Evolutionary conservation across 2,113 vertebrate species (phyloP).

Genomic region (Galbula dea): DNA sequence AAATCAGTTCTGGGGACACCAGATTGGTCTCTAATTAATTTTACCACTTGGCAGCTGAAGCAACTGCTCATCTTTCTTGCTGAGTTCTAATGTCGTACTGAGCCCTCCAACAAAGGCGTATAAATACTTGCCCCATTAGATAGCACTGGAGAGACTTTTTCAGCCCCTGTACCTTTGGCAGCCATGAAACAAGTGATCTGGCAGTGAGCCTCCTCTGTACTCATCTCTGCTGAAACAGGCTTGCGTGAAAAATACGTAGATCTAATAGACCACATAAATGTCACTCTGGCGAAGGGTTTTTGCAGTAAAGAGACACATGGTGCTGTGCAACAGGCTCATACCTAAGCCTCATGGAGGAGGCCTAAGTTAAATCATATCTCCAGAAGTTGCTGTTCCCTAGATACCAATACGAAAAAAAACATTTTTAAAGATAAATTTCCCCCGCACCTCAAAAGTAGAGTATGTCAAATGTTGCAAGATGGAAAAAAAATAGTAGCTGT

Average conservation of each 20-base stretch:
- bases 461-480: slow-evolving; percentile 38
- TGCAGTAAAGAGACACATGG: not conserved
- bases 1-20: not conserved
- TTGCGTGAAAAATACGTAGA: not conserved
- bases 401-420: slow-evolving; percentile 53
- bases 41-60: not conserved
- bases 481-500: slow-evolving; percentile 31
- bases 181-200: not conserved
- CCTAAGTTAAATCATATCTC: slow-evolving; percentile 19
- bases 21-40: not conserved
- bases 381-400: slow-evolving; percentile 14
- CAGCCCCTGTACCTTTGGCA: not conserved
- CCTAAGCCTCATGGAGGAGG: not conserved
- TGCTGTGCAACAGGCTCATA: not conserved
- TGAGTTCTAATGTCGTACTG: not conserved
- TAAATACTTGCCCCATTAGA: not conserved
- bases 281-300: not conserved
- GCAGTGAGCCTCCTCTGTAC: not conserved
- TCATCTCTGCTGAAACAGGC: not conserved
- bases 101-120: not conserved
- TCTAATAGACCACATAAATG: not conserved
- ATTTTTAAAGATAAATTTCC: slow-evolving; percentile 45
- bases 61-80: not conserved
- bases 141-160: not conserved
- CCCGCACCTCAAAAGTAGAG: slow-evolving; percentile 3